These are phyloP conservation scores for Heliopora coerulea DNA, from an alignment of 92 coral and sea anemone genomes.

Conservation along the genomic window DNA sequence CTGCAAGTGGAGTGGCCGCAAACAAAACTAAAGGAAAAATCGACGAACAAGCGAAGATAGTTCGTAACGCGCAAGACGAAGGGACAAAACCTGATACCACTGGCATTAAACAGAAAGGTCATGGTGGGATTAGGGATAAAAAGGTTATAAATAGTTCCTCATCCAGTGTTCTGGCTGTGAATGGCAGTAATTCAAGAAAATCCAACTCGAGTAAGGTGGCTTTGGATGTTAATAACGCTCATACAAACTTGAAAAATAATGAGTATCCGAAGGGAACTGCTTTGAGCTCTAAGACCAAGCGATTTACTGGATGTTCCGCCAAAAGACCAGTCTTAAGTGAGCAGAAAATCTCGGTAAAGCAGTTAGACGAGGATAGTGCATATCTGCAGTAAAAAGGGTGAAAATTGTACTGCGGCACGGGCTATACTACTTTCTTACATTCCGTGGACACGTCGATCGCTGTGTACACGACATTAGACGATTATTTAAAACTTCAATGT, in stretches of 20 bases:
- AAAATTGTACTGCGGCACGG: not conserved
- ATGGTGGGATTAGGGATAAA: not conserved
- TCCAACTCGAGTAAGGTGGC: not conserved
- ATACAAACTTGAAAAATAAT: not conserved
- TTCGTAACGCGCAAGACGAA: not conserved
- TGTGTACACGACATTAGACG: too few species aligned
- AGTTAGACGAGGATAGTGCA: conserved; percentile 19
- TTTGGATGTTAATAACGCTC: not conserved
- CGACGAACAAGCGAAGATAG: conserved; percentile 3
- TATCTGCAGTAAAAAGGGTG: conserved; percentile 20
- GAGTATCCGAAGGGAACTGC: conserved; percentile 33
- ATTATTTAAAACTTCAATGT: too few species aligned
- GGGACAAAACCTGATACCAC: not conserved
- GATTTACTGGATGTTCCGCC: conserved; percentile 7
- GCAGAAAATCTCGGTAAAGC: conserved; percentile 31
- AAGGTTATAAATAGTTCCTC: not conserved
- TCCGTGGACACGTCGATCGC: too few species aligned
- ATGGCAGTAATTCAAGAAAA: not conserved
- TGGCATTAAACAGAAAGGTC: not conserved
- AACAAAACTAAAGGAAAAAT: not conserved
- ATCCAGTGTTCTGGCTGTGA: not conserved
- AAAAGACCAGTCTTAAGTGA: conserved; percentile 5
- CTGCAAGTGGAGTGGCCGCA: not conserved
- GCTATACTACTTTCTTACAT: not conserved
- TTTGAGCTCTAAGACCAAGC: conserved; percentile 30